Base-by-base conservation (phyloP, 2,888 invertebrate genomes). In the Pristionchus arcanus region DNA sequence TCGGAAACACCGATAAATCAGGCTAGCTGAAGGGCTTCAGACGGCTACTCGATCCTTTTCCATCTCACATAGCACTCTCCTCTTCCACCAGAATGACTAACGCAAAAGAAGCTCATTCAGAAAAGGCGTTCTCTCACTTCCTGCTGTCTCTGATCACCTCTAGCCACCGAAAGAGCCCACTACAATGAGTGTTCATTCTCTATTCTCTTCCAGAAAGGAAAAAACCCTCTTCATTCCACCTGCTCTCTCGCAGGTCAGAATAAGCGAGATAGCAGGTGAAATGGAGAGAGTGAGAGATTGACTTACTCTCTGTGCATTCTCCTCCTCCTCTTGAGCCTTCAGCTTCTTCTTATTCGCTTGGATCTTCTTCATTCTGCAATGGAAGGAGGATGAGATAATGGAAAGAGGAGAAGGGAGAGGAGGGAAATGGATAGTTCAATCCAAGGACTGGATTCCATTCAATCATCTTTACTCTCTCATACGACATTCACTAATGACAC, bases 331-430 rank as follows among this genome's bases (percentile, higher is more conserved):
- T 63, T 90, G 90, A 74, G 92, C 93, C 90, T 92, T 93, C 90
- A 91, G 91, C 89, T 93, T 93, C 93, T 95, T 95, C 92, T 95
- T 95, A 91, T 95, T 95, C 53, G 95, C 95, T 91, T 95, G 95
- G 87, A 95, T 94, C 92, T 95, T 95, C 92, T 95, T 95, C 94
- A 95, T 94, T 90, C 95, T 93, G 90, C 42, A 93, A 90, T 59
- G 81, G 11, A 53, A 81, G 81, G 28, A 81, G 49, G 28, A 21
- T 42, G 49, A 25, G 42, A 81, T 25, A 81, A 53, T 81, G 81
- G 49, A n/a, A 25, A 28, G 81, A 15, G 28, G 9, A 25, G 31
- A 25, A 21, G 21, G 74, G 25, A 37, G 19, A 16, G 31, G 68
- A 31, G 66, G 66, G 28, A 15, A 53, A 53, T 21, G 5, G 28